Conservation (phyloP, 2,113 vertebrate species). For the Dascyllus trimaculatus region DNA sequence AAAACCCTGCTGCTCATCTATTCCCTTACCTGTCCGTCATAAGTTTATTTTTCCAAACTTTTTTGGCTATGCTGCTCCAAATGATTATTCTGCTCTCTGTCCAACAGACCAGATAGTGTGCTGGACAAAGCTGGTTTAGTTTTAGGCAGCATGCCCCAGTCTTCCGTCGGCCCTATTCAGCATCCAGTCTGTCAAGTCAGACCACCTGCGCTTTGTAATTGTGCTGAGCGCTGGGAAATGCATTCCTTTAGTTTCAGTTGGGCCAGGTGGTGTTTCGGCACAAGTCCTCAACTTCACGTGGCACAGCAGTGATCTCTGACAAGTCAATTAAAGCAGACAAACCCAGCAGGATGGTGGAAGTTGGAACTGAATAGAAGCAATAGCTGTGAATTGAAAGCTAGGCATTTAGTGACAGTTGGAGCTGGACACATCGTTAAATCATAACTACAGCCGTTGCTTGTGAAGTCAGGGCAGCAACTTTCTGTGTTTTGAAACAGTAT, state of each 20-base stretch:
- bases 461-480: neutral
- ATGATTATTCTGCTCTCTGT: constrained; percentile 8
- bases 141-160: constrained; percentile 14
- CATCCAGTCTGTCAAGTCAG: constrained; percentile 53
- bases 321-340: constrained; percentile 21
- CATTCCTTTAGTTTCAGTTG: constrained; percentile 19
- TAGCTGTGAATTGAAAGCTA: constrained; percentile 22
- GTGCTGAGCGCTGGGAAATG: constrained; percentile 38
- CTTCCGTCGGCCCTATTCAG: constrained; percentile 33
- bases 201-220: constrained; percentile 43
- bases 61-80: constrained; percentile 14
- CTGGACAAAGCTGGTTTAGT: neutral
- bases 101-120: constrained; percentile 19
- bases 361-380: constrained; percentile 6
- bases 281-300: constrained; percentile 5
- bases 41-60: constrained; percentile 2
- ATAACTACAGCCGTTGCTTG: constrained; percentile 1
- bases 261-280: constrained; percentile 46
- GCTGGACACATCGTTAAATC: constrained; percentile 13
- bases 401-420: constrained; percentile 23
- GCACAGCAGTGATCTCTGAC: constrained; percentile 27
- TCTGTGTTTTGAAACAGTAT: constrained; percentile 12
- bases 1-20: too few relatives aligned
- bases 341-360: constrained; percentile 1
- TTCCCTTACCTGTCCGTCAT: neutral